A percentile compares a stretch with the other conserved stretches of the same genome.
These are phyloP conservation scores for Aphis gossypii DNA, from an alignment of 1,140 invertebrate species.

Conservation along the genomic window DNA sequence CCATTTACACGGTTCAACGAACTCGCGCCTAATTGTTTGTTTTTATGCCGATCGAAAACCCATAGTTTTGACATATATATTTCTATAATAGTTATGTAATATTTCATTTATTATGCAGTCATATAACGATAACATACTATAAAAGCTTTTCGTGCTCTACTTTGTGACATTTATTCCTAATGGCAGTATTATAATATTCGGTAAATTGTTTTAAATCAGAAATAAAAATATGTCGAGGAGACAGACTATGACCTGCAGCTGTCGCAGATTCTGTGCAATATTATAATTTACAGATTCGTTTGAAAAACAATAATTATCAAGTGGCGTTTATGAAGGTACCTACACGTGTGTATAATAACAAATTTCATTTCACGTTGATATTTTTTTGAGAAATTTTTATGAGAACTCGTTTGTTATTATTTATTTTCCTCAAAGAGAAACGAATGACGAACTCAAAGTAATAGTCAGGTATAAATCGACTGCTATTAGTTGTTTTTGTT, in stretches of 20 bases:
- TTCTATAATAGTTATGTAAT: background rate
- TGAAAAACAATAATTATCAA: background rate
- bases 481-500: background rate
- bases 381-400: background rate
- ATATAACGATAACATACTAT: background rate
- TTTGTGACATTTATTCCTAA: background rate
- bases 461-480: background rate
- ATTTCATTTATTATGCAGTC: background rate
- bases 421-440: too few species aligned
- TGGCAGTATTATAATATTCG: background rate
- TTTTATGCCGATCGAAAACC: background rate
- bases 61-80: background rate
- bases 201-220: background rate
- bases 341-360: background rate
- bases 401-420: background rate
- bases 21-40: slow-evolving; percentile 34
- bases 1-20: slow-evolving; percentile 16
- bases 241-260: background rate
- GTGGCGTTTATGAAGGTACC: background rate
- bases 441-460: background rate
- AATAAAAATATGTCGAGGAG: background rate
- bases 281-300: background rate
- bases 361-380: background rate
- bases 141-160: background rate
- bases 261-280: background rate